phyloP scores from a whole-genome alignment of 2,888 invertebrate species.

The Diarsia dahlii region DNA sequence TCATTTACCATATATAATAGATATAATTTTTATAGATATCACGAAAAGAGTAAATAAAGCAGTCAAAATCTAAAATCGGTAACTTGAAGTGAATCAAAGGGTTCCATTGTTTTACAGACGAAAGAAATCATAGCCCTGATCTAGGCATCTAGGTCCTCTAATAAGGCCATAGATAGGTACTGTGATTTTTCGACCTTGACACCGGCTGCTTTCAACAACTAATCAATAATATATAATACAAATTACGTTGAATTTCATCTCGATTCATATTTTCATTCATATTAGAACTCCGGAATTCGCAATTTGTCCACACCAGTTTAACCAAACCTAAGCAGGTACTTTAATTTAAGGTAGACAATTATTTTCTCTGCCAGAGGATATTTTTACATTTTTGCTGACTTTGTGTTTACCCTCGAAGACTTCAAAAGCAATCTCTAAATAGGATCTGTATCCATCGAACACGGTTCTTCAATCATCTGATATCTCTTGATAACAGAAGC shows the following conservation, averaged over 20 bases:
- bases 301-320: too few species aligned
- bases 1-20: not conserved
- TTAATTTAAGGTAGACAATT: not conserved
- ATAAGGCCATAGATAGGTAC: not conserved
- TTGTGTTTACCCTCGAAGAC: slow-evolving; percentile 9
- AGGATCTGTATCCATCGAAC: slow-evolving; percentile 31
- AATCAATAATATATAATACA: too few species aligned
- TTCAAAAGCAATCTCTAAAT: slow-evolving; percentile 36
- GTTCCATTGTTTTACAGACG: not conserved
- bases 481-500: slow-evolving; percentile 37
- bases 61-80: not conserved
- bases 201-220: too few species aligned
- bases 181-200: too few species aligned
- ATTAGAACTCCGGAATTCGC: not conserved
- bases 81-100: not conserved
- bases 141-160: too few species aligned
- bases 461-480: slow-evolving; percentile 44
- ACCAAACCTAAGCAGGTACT: too few species aligned
- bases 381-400: not conserved
- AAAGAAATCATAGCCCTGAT: not conserved
- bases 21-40: not conserved
- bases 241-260: too few species aligned
- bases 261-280: too few species aligned
- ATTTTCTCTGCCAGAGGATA: not conserved
- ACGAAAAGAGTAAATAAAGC: not conserved